Evolutionary conservation across 2,113 vertebrate species (phyloP).

Genomic region (Lanius ludovicianus): DNA sequence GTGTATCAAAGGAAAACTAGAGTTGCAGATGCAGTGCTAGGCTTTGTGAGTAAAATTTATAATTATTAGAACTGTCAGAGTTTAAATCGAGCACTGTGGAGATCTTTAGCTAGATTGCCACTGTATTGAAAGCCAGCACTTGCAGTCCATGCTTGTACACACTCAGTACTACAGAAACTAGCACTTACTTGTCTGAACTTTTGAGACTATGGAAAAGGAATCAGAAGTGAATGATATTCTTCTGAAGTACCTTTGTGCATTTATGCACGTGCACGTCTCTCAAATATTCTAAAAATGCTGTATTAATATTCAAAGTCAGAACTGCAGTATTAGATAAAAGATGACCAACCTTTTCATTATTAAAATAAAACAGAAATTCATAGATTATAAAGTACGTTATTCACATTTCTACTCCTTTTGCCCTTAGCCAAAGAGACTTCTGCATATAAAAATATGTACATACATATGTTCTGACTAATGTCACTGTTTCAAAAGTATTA

Average conservation of each 20-base stretch:
- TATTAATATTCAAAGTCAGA: conserved; percentile 20
- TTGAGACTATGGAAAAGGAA: not conserved
- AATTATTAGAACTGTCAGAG: not conserved
- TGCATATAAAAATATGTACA: not conserved
- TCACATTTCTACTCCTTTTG: not conserved
- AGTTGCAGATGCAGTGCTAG: not conserved
- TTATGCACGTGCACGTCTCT: not conserved
- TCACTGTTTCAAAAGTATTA: not conserved
- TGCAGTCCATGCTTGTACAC: not conserved
- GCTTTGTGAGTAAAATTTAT: not conserved
- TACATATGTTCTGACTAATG: not conserved
- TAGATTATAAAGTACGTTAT: conserved; percentile 1
- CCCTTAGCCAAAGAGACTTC: not conserved
- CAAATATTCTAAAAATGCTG: conserved; percentile 22
- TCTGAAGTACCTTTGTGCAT: conserved; percentile 11
- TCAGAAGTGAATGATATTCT: not conserved
- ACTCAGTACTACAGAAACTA: not conserved
- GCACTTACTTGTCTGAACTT: not conserved
- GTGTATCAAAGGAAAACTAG: not conserved
- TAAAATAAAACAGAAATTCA: conserved; percentile 9
- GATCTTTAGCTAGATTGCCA: not conserved
- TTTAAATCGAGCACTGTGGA: not conserved
- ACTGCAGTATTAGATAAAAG: not conserved
- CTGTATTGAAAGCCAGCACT: not conserved
- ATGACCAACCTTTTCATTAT: not conserved